Conservation (phyloP, 1,140 invertebrate genomes). For the Cephus cinctus region DNA sequence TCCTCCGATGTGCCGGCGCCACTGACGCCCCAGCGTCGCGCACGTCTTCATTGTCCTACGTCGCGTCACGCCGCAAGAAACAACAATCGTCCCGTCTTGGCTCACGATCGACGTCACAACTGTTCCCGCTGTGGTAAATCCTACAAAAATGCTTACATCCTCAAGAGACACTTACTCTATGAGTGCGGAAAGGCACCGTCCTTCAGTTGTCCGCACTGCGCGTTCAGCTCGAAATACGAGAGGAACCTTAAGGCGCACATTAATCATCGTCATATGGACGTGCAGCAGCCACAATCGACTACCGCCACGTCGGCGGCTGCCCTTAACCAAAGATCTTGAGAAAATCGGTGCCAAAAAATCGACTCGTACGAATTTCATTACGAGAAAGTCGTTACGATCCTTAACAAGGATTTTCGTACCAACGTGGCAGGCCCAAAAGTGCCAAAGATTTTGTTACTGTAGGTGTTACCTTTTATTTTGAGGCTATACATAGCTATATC, state of each 20-base stretch:
- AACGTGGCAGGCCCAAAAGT: no score
- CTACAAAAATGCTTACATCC: constrained; percentile 55
- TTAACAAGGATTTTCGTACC: no score
- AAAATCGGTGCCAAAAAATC: no score
- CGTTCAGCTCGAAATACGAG: constrained; percentile 55
- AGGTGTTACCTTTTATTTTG: no score
- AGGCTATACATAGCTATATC: no score
- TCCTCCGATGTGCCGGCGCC: constrained; percentile 39
- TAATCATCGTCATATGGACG: constrained; percentile 49
- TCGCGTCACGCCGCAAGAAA: constrained; percentile 38
- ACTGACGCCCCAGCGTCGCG: constrained; percentile 43
- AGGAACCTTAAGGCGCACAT: constrained; percentile 55
- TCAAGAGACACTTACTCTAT: constrained; percentile 56
- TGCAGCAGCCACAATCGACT: constrained; percentile 20
- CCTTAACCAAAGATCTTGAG: constrained; percentile 20
- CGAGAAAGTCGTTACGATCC: no score
- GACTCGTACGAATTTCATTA: no score
- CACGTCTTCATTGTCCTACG: constrained; percentile 44
- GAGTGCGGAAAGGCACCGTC: constrained; percentile 58
- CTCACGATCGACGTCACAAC: constrained; percentile 47
- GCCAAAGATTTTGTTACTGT: no score
- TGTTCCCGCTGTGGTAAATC: constrained; percentile 53
- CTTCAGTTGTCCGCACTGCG: constrained; percentile 58
- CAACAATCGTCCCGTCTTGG: constrained; percentile 39
- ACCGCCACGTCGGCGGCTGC: neutral